These are phyloP conservation scores for Speoplatyrhinus poulsoni DNA, from an alignment of 2,113 vertebrate species.

Conservation along the genomic window DNA sequence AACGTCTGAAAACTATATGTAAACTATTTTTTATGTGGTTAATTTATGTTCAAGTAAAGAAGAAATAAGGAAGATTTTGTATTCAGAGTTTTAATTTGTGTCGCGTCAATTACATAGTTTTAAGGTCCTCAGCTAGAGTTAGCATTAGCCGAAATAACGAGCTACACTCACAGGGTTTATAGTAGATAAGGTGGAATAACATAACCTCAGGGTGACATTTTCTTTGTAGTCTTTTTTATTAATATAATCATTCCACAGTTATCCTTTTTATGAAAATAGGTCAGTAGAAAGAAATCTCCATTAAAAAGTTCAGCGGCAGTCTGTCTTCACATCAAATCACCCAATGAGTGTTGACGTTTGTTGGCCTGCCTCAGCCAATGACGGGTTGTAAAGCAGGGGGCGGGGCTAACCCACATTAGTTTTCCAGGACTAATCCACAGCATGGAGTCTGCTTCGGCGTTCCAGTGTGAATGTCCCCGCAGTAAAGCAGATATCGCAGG, in stretches of 20 bases:
- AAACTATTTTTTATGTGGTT: too few species aligned
- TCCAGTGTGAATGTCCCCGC: too few species aligned
- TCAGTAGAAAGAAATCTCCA: slow-evolving; percentile 60
- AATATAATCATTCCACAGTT: slow-evolving; percentile 59
- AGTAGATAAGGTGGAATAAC: background rate
- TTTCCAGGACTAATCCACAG: too few species aligned
- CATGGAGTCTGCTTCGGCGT: too few species aligned
- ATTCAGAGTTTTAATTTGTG: too few species aligned
- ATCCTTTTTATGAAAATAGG: slow-evolving; percentile 68
- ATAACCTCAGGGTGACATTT: slow-evolving; percentile 1
- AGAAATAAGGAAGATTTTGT: too few species aligned
- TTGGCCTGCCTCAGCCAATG: background rate
- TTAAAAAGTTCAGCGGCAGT: slow-evolving; percentile 61
- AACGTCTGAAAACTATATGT: too few species aligned
- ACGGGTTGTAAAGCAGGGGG: background rate
- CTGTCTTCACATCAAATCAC: slow-evolving; percentile 36
- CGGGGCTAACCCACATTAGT: background rate
- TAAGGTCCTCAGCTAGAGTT: too few species aligned
- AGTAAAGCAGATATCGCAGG: too few species aligned
- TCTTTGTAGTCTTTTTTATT: slow-evolving; percentile 50
- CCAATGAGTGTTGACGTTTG: slow-evolving; percentile 5
- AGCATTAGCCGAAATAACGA: too few species aligned
- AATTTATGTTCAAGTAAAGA: too few species aligned
- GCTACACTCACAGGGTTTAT: background rate
- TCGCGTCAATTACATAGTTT: too few species aligned